Conservation (phyloP, 2,888 invertebrate genomes). For the Encarsia formosa region DNA sequence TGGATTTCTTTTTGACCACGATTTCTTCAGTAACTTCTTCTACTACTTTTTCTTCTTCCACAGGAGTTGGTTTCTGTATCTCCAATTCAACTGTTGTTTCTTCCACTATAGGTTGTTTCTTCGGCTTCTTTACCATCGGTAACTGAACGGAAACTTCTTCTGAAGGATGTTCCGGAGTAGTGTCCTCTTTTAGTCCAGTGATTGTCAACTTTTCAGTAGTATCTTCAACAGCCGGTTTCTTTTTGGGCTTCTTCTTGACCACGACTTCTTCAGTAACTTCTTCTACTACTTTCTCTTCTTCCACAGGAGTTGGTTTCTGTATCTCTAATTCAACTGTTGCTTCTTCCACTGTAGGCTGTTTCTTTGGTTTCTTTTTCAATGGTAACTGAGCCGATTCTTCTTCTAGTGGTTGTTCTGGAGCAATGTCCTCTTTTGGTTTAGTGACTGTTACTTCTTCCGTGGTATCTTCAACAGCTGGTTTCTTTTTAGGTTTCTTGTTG, state of each 20-base stretch:
- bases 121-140: constrained; percentile 29
- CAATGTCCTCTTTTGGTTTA: constrained; percentile 74
- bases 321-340: constrained; percentile 45
- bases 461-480: constrained; percentile 43
- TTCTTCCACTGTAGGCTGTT: constrained; percentile 33
- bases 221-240: constrained; percentile 42
- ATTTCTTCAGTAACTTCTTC: constrained; percentile 38
- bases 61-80: constrained; percentile 45
- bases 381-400: constrained; percentile 83
- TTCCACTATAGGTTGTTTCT: constrained; percentile 36
- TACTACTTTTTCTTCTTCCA: constrained; percentile 39
- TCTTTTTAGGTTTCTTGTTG: constrained; percentile 35
- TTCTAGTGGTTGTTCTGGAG: constrained; percentile 77
- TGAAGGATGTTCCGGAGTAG: constrained; percentile 36
- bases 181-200: constrained; percentile 33
- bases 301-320: constrained; percentile 47
- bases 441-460: constrained; percentile 53
- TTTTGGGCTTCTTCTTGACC: constrained; percentile 35
- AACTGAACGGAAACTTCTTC: constrained; percentile 30
- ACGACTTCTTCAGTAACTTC: constrained; percentile 38
- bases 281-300: constrained; percentile 42
- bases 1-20: constrained; percentile 35
- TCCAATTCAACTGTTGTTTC: constrained; percentile 37
- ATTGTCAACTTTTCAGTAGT: constrained; percentile 33
- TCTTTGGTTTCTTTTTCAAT: constrained; percentile 81